phyloP scores from a whole-genome alignment of 2,797 vertebrate species.

The Labeo calbasu region DNA sequence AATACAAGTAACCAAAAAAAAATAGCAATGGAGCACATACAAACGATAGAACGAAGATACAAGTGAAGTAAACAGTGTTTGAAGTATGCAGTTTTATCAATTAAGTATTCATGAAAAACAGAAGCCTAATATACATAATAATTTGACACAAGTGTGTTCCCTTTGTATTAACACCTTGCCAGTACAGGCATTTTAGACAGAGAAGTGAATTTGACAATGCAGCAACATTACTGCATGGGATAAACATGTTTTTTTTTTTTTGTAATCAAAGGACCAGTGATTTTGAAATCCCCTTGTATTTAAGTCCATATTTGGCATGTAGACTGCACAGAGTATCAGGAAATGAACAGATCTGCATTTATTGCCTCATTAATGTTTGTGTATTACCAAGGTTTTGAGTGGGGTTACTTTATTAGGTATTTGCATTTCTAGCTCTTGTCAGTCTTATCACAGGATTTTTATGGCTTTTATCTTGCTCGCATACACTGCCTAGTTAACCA shows the following conservation, averaged over 20 bases:
- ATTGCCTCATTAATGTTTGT: background rate
- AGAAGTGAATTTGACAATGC: background rate
- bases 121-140: background rate
- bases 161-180: background rate
- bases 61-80: background rate
- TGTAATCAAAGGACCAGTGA: background rate
- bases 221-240: background rate
- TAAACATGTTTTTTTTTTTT: no score
- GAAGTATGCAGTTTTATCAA: background rate
- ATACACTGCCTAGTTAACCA: background rate
- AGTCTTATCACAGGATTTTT: constrained; percentile 1
- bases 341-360: background rate
- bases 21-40: background rate
- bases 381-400: background rate
- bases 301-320: background rate
- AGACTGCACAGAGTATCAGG: background rate
- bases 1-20: background rate
- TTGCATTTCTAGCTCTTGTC: constrained; percentile 23
- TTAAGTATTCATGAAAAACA: no score
- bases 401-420: constrained; percentile 6
- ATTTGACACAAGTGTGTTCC: background rate
- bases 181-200: background rate
- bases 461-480: background rate
- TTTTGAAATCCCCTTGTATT: background rate
- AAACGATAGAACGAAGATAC: no score